Percentiles rank a stretch among this genome's conserved stretches.
phyloP scores from a whole-genome alignment of 2,888 invertebrate species.

The Artemia sp. region DNA sequence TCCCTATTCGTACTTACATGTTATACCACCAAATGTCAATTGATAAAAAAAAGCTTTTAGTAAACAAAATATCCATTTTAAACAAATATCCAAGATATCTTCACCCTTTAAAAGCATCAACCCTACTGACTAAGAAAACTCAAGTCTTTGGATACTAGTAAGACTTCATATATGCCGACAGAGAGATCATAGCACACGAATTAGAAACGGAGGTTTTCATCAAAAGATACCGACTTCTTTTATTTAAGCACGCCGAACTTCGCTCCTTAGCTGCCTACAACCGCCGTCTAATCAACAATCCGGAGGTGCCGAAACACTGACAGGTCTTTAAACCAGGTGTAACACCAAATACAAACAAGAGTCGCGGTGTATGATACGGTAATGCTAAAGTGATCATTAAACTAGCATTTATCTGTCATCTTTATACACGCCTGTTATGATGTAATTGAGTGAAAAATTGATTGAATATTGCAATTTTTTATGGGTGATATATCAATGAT shows the following conservation, averaged over 20 bases:
- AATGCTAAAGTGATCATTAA: slow-evolving; percentile 6
- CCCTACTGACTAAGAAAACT: slow-evolving; percentile 8
- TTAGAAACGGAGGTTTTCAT: slow-evolving; percentile 12
- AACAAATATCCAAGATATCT: neutral
- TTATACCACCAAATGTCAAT: no score
- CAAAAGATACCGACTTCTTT: slow-evolving; percentile 9
- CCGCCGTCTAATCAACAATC: slow-evolving; percentile 13
- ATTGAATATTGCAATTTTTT: slow-evolving; percentile 9
- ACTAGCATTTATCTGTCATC: slow-evolving; percentile 11
- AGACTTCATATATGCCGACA: slow-evolving; percentile 11
- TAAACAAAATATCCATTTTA: no score
- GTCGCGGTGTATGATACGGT: slow-evolving; percentile 9
- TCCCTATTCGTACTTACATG: no score
- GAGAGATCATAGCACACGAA: slow-evolving; percentile 5
- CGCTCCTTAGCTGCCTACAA: neutral
- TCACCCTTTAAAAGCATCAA: neutral
- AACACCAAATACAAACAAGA: neutral
- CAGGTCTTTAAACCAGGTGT: slow-evolving; percentile 9
- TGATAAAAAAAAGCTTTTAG: no score
- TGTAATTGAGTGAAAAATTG: slow-evolving; percentile 11
- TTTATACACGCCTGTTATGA: slow-evolving; percentile 12
- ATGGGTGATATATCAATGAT: neutral
- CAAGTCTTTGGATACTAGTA: neutral
- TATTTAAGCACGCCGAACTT: neutral
- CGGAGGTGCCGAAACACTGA: slow-evolving; percentile 5